Conservation (phyloP, 2,113 vertebrate genomes). For the Manacus vitellinus region DNA sequence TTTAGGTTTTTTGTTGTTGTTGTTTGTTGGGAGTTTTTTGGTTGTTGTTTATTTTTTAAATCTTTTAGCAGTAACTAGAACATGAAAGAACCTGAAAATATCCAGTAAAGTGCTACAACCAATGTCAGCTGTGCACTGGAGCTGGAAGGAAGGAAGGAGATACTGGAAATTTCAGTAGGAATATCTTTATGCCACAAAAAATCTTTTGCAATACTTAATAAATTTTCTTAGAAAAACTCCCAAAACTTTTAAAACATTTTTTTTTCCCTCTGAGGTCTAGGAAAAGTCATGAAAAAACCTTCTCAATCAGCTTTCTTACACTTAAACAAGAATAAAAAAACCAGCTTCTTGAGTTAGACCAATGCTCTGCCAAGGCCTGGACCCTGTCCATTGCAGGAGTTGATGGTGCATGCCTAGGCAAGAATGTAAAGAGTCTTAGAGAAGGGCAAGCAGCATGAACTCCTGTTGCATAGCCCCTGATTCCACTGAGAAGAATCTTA, state of each 20-base stretch:
- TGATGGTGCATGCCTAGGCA: background rate
- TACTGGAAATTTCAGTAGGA: background rate
- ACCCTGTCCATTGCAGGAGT: background rate
- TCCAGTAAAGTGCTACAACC: background rate
- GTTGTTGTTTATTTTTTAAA: background rate
- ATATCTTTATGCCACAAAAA: background rate
- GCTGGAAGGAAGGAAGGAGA: background rate
- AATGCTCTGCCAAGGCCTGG: background rate
- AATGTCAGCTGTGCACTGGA: background rate
- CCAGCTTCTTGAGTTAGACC: background rate
- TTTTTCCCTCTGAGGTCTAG: background rate
- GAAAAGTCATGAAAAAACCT: background rate
- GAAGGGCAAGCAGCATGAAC: accelerated
- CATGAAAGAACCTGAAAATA: background rate
- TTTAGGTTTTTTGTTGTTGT: background rate
- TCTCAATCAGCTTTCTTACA: background rate
- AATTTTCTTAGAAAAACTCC: background rate
- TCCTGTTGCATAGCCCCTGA: background rate
- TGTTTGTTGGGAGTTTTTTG: background rate
- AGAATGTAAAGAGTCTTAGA: background rate
- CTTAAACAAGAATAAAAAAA: background rate
- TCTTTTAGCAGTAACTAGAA: background rate
- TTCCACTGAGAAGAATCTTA: background rate
- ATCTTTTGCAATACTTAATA: background rate
- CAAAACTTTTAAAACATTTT: background rate